Evolutionary conservation across 1,140 invertebrate species (phyloP), one percentile per base, ranked within the genome.

Genomic region (Bicyclus anynana): DNA sequence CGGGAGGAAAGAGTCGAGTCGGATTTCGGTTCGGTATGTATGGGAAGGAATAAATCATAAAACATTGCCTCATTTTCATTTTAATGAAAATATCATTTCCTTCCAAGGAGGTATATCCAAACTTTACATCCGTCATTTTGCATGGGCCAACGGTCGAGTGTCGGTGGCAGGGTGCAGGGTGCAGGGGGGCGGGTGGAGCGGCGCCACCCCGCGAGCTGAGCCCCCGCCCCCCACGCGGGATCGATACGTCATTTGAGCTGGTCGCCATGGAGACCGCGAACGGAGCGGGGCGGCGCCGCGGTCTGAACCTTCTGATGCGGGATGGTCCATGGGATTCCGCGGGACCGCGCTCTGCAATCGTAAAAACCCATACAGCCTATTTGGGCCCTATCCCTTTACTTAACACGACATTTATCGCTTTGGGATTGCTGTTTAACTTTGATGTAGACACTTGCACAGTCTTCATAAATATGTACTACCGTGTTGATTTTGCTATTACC

Each of bases 81-180:
- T 86, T 86, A 84, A 87, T 87, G 83, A 84, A 86, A 87, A 87
- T 87, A 86, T 86, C 71, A 85, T 86, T 88, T 88, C 77, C 85
- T 88, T 80, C 69, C 71, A 86, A 88, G 84, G 79, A 84, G 84
- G 79, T 86, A 84, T 86, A 88, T 84, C 83, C 84, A 84, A 87
- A 88, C 77, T 88, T 86, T 88, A 88, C 84, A 88, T 88, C 81
- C 83, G 84, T 88, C 83, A 88, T 86, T 86, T 88, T 88, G 83
- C 83, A 88, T 88, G 84, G 84, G 84, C 84, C 83, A 83, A 84
- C 77, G 82, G 80, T 84, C 82, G 80, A 84, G 80, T 80, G 74
- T 73, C 69, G 77, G 81, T 62, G 77, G 82, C 68, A 62, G 80
- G 76, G 75, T 72, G 73, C 67, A 60, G 63, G 72, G 80, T n/a